Conservation (phyloP, 2,797 vertebrate genomes). For the Masticophis lateralis region DNA sequence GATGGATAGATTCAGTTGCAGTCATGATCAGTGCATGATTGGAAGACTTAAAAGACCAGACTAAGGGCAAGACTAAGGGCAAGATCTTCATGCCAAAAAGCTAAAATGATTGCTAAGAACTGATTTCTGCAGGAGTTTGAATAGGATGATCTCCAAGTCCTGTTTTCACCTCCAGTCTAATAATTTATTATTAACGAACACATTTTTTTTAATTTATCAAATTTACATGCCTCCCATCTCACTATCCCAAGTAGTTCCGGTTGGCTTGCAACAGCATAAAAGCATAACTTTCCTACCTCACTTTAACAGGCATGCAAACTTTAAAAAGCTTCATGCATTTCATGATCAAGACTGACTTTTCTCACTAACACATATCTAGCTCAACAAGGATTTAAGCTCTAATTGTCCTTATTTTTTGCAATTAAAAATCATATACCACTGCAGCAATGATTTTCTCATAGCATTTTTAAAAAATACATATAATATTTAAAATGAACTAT, state of each 20-base stretch:
- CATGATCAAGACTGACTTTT: neutral
- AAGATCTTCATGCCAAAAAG: neutral
- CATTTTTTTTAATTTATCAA: neutral
- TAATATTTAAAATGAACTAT: constrained; percentile 12
- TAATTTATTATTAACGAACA: neutral
- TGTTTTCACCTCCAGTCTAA: neutral
- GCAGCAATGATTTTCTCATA: neutral
- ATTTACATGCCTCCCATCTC: neutral
- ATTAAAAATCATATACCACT: constrained; percentile 17
- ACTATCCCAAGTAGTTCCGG: neutral
- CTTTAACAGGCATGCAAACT: neutral
- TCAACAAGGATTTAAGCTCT: neutral
- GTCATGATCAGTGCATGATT: neutral
- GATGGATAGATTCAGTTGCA: neutral
- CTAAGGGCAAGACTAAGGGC: neutral
- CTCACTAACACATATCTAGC: neutral
- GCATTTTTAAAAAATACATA: neutral
- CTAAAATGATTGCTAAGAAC: neutral
- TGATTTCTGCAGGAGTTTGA: neutral
- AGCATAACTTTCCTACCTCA: neutral
- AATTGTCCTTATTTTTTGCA: neutral
- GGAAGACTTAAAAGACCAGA: neutral
- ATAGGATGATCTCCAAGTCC: neutral
- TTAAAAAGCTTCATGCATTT: neutral
- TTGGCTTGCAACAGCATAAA: neutral